Evolutionary conservation across 2,888 invertebrate species (phyloP), one percentile per base, ranked within the genome.

Genomic region (Drosophila recens): DNA sequence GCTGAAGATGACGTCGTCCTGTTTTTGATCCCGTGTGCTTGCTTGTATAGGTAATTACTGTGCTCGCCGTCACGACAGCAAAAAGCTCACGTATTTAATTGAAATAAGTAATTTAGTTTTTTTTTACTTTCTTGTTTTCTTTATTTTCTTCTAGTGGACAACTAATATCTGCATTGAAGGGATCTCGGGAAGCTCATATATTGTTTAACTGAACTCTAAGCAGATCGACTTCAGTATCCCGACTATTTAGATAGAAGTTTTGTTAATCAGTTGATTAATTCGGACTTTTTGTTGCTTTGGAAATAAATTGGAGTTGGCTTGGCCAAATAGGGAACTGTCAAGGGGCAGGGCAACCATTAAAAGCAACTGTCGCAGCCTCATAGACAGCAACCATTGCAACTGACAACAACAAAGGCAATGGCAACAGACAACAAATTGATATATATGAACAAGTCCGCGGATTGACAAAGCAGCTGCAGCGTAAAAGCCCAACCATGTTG

Each of bases 391-490:
- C 5, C 20, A 67, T 34, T 48, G 48, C 51, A 61, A 62, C 58
- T 53, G 64, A 67, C 71, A 78, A 72, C 68, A 75, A 69, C 78
- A 75, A 72, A 53, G 63, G 52, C 82, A 68, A n/a, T 65, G 72
- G 36, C 51, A 75, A 67, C 75, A 78, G 68, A 75, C 82, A 89
- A 87, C 84, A 89, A 89, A 84, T 84, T 84, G 85, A 89, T 89
- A 87, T 89, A 83, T 87, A 78, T 87, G 87, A 70, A 67, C 63
- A 67, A 77, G 75, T 84, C 79, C 79, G 73, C 75, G 76, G 77
- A 79, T 85, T 85, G 85, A 84, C 85, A 90, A 90, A 90, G 86
- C 84, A 84, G 79, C 79, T 72, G 75, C 89, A 80, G 72, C 75
- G 75, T 84, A 78, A 87, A 87, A 87, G 81, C 75, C 79, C 82